Percentiles rank a stretch among this genome's conserved stretches.
These are phyloP conservation scores for Acheta domesticus DNA, from an alignment of 2,888 invertebrate species.

Conservation along the genomic window DNA sequence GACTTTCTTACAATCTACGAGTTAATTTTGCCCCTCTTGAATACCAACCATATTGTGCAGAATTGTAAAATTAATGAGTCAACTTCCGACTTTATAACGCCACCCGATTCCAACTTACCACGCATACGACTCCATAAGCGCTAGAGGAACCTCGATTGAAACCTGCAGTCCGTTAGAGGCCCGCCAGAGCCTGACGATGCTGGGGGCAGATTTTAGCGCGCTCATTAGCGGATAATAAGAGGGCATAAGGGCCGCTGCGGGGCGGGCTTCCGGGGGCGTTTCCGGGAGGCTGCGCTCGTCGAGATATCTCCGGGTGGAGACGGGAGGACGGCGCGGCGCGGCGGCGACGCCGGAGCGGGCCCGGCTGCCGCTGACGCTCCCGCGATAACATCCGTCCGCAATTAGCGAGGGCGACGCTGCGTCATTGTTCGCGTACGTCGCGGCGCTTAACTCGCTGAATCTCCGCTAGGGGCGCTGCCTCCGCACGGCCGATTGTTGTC, in stretches of 20 bases:
- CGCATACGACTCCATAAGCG: too few species aligned
- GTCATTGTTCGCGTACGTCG: background rate
- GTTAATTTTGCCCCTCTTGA: too few species aligned
- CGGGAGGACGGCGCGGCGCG: background rate
- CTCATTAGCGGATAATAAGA: too few species aligned
- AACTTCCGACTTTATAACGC: too few species aligned
- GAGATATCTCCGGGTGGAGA: background rate
- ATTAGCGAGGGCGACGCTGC: background rate
- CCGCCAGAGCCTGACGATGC: too few species aligned
- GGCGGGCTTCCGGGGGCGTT: background rate
- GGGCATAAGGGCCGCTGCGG: background rate
- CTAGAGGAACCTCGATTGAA: too few species aligned
- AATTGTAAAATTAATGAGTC: too few species aligned
- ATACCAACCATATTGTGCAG: too few species aligned
- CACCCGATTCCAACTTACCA: too few species aligned
- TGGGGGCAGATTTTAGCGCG: too few species aligned
- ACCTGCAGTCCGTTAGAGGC: too few species aligned
- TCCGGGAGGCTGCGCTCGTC: background rate
- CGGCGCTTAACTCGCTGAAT: background rate
- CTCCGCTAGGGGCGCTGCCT: background rate
- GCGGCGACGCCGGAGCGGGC: background rate
- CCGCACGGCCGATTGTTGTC: background rate
- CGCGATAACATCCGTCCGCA: slow-evolving; percentile 9
- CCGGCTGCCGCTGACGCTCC: background rate
- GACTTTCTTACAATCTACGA: too few species aligned